Base-by-base conservation (phyloP, 2,113 vertebrate species). In the Psammodynastes pulverulentus region DNA sequence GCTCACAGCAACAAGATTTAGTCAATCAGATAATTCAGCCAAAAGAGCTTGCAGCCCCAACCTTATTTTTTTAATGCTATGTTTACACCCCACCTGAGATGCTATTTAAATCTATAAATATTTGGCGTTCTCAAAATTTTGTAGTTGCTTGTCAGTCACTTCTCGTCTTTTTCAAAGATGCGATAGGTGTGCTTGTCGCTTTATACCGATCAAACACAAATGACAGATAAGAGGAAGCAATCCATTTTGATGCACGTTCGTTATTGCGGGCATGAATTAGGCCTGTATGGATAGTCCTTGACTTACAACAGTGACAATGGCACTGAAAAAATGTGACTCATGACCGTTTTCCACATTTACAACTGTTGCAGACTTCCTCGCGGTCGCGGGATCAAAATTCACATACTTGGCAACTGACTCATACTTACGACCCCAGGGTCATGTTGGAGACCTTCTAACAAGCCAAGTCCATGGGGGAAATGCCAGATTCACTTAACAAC, bases 341-440 rank as follows among this genome's bases (percentile, higher is more conserved):
- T 17, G 62, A 34, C 62, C 12, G 6, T 67, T 67, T 67, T 67
- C 2, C 62, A 67, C 13, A 15, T 29, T 15, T 15, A 15, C 2
- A 0, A 67, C 29, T 0, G 0, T 34, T 67, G 62, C 0, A 5
- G n/a, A 29, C 5, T 62, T 1, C 58, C 29, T n/a, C 56, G 9
- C 1, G 24, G 54, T 58, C 10, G 13, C 10, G 1, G 15, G 29
- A 67, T 67, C 62, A 34, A 67, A 67, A 67, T 34, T 34, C 29
- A 6, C 26, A 67, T 5, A 10, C 13, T 67, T n/a, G 58, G 10
- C 58, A n/a, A n/a, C 3, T n/a, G 62, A 17, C 29, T 34, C 29
- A 15, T 34, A 5, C 34, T 67, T 34, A 67, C 5, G 62, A 34
- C 2, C 12, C 58, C 3, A 49, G 26, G 58, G 29, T n/a, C n/a